Conservation (phyloP, 2,888 invertebrate genomes). For the Drosophila paranaensis region DNA sequence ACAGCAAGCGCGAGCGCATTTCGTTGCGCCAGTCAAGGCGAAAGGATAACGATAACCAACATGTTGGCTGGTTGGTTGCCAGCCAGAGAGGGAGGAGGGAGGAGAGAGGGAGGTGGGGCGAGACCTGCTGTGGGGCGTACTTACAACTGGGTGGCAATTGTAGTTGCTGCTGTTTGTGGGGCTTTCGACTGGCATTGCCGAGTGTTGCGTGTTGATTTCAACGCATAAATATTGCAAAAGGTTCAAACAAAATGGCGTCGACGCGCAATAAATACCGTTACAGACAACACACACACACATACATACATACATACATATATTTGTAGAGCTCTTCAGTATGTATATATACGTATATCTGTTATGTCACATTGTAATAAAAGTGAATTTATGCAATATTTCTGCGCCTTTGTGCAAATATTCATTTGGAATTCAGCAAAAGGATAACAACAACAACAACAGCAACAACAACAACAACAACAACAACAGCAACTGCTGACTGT, state of each 20-base stretch:
- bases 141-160: constrained; percentile 44
- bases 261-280: constrained; percentile 77
- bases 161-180: constrained; percentile 35
- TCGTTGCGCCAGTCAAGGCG: constrained; percentile 70
- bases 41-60: constrained; percentile 76
- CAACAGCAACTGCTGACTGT: background rate
- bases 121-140: background rate
- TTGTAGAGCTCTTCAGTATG: constrained; percentile 32
- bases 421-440: constrained; percentile 66
- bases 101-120: background rate
- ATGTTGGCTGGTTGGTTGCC: constrained; percentile 51
- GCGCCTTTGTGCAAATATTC: constrained; percentile 75
- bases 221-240: constrained; percentile 79
- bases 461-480: constrained; percentile 15
- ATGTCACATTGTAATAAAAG: constrained; percentile 71
- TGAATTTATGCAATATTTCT: constrained; percentile 79
- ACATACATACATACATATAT: constrained; percentile 11
- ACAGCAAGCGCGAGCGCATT: constrained; percentile 60
- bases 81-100: background rate
- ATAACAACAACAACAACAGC: constrained; percentile 19
- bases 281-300: constrained; percentile 3
- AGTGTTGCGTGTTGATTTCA: constrained; percentile 79
- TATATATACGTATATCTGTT: constrained; percentile 20
- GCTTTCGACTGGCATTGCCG: constrained; percentile 47
- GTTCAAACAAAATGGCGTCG: constrained; percentile 79